Conservation (phyloP, 2,888 invertebrate species). For the Tipula helvola region DNA sequence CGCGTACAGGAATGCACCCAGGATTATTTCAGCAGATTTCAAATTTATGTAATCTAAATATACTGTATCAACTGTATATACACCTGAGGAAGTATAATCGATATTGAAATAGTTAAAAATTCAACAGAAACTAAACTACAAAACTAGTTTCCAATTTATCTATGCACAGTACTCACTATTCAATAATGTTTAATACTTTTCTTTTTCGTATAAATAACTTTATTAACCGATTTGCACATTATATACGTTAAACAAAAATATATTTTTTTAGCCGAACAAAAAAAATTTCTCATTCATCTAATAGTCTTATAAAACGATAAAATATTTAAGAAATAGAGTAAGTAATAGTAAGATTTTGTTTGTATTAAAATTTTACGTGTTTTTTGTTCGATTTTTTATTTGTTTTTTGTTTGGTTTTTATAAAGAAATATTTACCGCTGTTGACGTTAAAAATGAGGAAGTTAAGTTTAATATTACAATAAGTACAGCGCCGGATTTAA, state of each 20-base stretch:
- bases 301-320: not conserved
- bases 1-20: too few species aligned
- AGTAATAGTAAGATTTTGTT: not conserved
- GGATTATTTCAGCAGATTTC: too few species aligned
- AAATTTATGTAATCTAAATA: not conserved
- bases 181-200: not conserved
- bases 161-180: not conserved
- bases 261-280: not conserved
- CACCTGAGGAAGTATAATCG: not conserved
- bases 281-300: not conserved
- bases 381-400: not conserved
- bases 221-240: not conserved
- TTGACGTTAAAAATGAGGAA: not conserved
- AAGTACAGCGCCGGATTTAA: not conserved
- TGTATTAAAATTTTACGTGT: not conserved
- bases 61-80: not conserved
- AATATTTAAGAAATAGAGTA: not conserved
- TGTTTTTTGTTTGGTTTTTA: not conserved
- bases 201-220: not conserved
- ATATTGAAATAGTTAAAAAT: not conserved
- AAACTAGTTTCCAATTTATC: not conserved
- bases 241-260: not conserved
- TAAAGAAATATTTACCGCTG: not conserved
- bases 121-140: not conserved
- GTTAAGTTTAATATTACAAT: not conserved